These are phyloP conservation scores for Sipha maydis DNA, from an alignment of 2,888 invertebrate species.

Conservation along the genomic window DNA sequence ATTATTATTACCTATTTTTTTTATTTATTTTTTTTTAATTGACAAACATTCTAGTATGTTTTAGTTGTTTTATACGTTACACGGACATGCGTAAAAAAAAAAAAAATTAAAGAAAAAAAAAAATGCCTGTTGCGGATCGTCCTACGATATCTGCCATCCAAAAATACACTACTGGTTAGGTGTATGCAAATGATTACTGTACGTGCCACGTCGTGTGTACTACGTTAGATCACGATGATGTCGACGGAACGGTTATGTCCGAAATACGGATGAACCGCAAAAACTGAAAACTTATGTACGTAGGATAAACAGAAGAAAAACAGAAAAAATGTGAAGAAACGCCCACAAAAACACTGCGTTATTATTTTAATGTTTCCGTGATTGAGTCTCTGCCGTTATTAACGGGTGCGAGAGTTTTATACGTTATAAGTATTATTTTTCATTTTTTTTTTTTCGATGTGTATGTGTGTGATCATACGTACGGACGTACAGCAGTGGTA, in stretches of 20 bases:
- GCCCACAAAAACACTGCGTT: constrained; percentile 41
- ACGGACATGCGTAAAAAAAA: no score
- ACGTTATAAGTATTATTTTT: background rate
- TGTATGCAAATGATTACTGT: background rate
- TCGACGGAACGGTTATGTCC: no score
- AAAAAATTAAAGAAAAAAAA: no score
- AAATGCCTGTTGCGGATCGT: no score
- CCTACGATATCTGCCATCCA: no score
- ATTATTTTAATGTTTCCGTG: constrained; percentile 57
- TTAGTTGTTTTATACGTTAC: no score
- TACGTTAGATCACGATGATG: no score
- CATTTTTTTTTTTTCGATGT: constrained; percentile 3
- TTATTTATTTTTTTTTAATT: no score
- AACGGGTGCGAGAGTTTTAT: background rate
- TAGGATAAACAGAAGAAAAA: background rate
- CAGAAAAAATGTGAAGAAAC: background rate
- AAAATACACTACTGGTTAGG: no score
- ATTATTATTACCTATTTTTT: no score
- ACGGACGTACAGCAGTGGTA: background rate
- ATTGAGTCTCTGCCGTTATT: constrained; percentile 12
- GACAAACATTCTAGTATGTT: no score
- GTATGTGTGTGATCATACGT: background rate
- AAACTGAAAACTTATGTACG: background rate
- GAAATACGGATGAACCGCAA: background rate
- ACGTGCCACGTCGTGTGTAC: no score